A percentile compares a stretch with the other conserved stretches of the same genome.
Conservation (phyloP, 2,888 invertebrate genomes). For the Lordiphosa fenestrarum region DNA sequence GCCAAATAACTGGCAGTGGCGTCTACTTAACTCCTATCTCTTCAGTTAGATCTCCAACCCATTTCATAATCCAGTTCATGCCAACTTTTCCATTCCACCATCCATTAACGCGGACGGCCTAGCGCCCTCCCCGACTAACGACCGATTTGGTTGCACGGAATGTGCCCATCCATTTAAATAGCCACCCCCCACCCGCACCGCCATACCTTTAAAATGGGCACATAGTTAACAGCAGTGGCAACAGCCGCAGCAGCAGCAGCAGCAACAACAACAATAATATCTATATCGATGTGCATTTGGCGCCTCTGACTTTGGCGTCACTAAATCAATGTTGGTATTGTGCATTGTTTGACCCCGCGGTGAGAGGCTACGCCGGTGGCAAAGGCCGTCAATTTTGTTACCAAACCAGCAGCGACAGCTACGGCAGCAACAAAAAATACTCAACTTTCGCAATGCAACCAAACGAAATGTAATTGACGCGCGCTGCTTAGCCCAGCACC, state of each 20-base stretch:
- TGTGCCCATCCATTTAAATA: no score
- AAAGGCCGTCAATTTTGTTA: slow-evolving; percentile 46
- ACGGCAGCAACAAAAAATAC: neutral
- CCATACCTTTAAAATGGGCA: slow-evolving; percentile 7
- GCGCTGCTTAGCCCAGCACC: slow-evolving; percentile 26
- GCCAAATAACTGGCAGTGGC: no score
- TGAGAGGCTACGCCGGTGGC: slow-evolving; percentile 4
- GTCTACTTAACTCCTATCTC: no score
- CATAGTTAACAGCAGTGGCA: slow-evolving; percentile 12
- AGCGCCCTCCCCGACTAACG: no score
- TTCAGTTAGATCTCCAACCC: no score
- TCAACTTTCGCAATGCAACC: slow-evolving; percentile 21
- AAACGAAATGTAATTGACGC: slow-evolving; percentile 59
- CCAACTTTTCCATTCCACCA: no score
- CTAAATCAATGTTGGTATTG: slow-evolving; percentile 58
- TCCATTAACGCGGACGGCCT: no score
- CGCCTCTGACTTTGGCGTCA: slow-evolving; percentile 25
- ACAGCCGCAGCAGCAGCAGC: neutral
- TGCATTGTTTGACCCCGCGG: slow-evolving; percentile 10
- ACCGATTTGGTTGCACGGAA: no score
- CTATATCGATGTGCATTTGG: slow-evolving; percentile 13
- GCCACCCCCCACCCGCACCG: neutral
- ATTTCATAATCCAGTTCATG: no score
- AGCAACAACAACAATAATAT: slow-evolving; percentile 4
- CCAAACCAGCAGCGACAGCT: slow-evolving; percentile 29